These are phyloP conservation scores for Ascidia mentula DNA, from an alignment of 23 tunicate genomes.

Conservation along the genomic window DNA sequence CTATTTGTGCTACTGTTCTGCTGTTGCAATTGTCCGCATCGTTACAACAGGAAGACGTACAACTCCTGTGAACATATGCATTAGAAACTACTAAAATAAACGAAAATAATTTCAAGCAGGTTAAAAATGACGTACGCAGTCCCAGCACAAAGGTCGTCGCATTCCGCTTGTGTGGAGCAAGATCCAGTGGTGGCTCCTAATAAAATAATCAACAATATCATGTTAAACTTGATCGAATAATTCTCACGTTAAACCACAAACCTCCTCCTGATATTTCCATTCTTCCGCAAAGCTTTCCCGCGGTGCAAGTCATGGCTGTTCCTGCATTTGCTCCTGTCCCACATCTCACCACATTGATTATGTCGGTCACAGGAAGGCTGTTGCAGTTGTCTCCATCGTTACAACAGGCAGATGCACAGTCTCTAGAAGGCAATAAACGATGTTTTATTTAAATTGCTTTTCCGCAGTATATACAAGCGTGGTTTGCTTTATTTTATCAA, in stretches of 20 bases:
- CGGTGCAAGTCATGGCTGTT: not conserved
- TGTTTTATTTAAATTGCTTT: too few species aligned
- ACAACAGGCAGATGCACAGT: not conserved
- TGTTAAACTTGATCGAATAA: too few species aligned
- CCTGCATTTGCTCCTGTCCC: not conserved
- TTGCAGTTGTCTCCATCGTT: constrained; percentile 3
- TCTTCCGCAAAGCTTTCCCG: not conserved
- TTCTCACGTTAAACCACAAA: too few species aligned
- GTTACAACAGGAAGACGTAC: not conserved
- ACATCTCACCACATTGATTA: not conserved
- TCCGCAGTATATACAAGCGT: too few species aligned
- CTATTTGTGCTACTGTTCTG: not conserved
- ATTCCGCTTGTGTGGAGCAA: not conserved
- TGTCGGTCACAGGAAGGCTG: not conserved
- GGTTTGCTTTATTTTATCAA: too few species aligned
- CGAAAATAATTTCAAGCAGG: not conserved
- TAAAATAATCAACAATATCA: too few species aligned
- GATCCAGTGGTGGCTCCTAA: not conserved
- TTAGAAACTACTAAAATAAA: not conserved
- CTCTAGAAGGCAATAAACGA: not conserved
- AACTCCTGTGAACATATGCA: not conserved
- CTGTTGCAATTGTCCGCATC: not conserved
- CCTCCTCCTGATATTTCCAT: not conserved
- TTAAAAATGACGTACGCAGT: not conserved
- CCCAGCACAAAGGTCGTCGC: not conserved